Evolutionary conservation across 2,797 vertebrate genomes (phyloP).

Genomic region (Cynopterus sphinx): DNA sequence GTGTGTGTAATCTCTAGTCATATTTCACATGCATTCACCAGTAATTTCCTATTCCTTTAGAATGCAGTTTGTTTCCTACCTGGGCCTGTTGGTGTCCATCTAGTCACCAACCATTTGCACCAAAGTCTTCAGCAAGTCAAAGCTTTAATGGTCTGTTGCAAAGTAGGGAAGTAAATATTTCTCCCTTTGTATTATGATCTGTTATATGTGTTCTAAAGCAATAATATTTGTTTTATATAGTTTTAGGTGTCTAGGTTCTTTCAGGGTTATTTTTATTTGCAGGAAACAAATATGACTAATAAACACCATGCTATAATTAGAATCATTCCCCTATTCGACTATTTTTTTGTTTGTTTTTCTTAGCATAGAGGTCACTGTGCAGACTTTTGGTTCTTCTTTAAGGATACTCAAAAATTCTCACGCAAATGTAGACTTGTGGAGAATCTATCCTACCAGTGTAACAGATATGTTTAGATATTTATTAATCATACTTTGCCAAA

Average conservation of each 20-base stretch:
- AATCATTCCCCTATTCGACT: neutral
- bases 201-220: neutral
- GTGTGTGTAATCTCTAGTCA: neutral
- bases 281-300: neutral
- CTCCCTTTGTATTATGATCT: neutral
- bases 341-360: too few species aligned
- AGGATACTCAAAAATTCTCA: neutral
- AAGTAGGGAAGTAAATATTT: neutral
- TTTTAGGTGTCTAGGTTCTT: neutral
- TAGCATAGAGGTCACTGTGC: neutral
- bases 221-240: neutral
- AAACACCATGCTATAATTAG: neutral
- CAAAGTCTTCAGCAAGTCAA: neutral
- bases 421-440: neutral
- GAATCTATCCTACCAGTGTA: neutral
- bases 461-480: neutral
- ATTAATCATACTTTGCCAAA: neutral
- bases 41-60: neutral
- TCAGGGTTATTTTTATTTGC: neutral
- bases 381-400: neutral
- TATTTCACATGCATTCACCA: neutral
- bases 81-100: neutral
- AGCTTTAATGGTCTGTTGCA: neutral
- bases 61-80: neutral
- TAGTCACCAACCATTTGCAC: neutral